Evolutionary conservation across 2,113 vertebrate genomes (phyloP).

Genomic region (Lasiurus borealis): DNA sequence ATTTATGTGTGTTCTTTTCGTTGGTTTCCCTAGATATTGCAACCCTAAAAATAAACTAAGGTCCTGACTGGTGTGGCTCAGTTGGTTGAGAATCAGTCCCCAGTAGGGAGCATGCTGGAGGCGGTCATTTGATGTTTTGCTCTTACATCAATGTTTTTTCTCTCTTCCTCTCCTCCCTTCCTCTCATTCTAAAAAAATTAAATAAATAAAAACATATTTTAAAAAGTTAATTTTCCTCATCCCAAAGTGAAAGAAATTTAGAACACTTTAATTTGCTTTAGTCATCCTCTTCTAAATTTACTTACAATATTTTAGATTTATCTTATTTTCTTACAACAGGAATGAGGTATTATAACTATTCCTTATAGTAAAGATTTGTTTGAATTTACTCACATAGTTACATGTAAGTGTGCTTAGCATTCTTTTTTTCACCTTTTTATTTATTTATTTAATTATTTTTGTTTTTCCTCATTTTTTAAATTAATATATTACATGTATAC

Average conservation of each 20-base stretch:
- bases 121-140: background rate
- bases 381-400: conserved; percentile 10
- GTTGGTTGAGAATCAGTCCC: background rate
- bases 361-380: background rate
- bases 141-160: background rate
- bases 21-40: background rate
- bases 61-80: background rate
- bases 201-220: background rate
- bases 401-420: background rate
- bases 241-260: conserved; percentile 3
- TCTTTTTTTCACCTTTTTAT: background rate
- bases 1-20: background rate
- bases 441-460: background rate
- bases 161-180: background rate
- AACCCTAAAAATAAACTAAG: conserved; percentile 18
- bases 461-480: background rate
- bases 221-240: conserved; percentile 52
- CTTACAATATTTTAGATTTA: conserved; percentile 15
- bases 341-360: background rate
- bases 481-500: too few species aligned
- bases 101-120: background rate
- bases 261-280: background rate
- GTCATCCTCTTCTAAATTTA: background rate
- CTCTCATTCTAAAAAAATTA: background rate
- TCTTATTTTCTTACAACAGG: background rate